Evolutionary conservation across 2,113 vertebrate species (phyloP), one percentile per base, ranked within the genome.

Genomic region (Chaetodon auriga): DNA sequence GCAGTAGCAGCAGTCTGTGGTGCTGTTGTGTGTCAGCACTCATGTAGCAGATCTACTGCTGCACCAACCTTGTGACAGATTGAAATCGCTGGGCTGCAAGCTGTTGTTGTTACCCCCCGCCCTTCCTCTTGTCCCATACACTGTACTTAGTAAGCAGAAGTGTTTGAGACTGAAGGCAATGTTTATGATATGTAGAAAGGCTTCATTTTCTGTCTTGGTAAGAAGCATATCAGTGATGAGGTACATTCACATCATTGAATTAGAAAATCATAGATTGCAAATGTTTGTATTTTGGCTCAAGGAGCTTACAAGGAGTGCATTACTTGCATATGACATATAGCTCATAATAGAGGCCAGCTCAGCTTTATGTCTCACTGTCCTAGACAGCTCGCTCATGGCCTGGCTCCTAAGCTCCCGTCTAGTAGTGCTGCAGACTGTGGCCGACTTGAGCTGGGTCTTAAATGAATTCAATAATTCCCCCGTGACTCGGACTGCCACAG

Each of bases 401-500:
- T 19, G 54, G 73, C 58, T 81, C 46, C 30, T 81, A 61, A 76
- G 23, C 82, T 69, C 16, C 21, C 48, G 19, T 75, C 62, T 77
- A 69, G 62, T 18, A 54, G 57, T 14, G 23, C 55, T 58, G 81
- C 73, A 73, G 51, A 83, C 57, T 57, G 60, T 48, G 58, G 75
- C 21, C 76, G 79, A 65, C 51, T 86, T 69, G 41, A 61, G 54
- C 78, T 36, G 80, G 36, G 81, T 69, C 81, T 87, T 79, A 86
- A 89, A 76, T 64, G 53, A 78, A 81, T 87, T 81, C 68, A 76
- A 82, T 81, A 74, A 85, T 81, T 73, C 85, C 75, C 69, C 23
- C 14, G 63, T 76, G 88, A 87, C 65, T 80, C 74, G 53, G 21
- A 19, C 62, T 54, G 75, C 75, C 18, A 74, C 63, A 36, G 54